These are phyloP conservation scores for Euura lappo DNA, from an alignment of 1,140 invertebrate genomes.

Conservation along the genomic window DNA sequence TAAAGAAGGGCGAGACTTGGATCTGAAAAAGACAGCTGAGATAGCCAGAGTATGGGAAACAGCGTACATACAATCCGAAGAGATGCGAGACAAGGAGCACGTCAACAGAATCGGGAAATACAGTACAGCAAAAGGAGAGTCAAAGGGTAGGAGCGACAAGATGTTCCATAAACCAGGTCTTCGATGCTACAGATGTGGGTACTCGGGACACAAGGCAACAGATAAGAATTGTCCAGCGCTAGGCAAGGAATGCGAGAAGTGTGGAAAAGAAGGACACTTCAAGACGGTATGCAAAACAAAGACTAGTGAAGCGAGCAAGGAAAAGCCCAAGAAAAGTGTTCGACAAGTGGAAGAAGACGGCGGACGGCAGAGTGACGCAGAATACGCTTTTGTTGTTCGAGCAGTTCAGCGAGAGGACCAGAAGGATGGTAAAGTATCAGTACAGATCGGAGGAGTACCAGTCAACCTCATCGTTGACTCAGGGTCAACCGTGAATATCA, in stretches of 20 bases:
- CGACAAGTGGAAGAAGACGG: constrained; percentile 11
- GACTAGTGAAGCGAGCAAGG: neutral
- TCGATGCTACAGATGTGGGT: neutral
- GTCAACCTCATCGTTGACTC: constrained; percentile 6
- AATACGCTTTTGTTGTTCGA: neutral
- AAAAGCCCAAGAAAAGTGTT: constrained; percentile 9
- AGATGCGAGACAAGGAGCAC: constrained; percentile 14
- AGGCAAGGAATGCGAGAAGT: constrained; percentile 19
- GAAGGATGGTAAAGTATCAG: neutral
- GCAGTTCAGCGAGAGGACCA: neutral
- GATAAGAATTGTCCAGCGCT: neutral
- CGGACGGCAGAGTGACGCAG: neutral
- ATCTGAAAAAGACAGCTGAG: constrained; percentile 11
- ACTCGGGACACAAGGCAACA: neutral
- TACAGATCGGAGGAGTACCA: neutral
- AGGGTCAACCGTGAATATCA: constrained; percentile 4
- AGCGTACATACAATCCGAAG: constrained; percentile 15
- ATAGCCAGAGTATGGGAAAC: constrained; percentile 17
- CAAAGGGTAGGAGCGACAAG: constrained; percentile 1
- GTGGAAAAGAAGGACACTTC: constrained; percentile 24
- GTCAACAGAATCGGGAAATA: constrained; percentile 6
- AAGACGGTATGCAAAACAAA: constrained; percentile 17
- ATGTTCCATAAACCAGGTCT: neutral
- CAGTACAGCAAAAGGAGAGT: neutral
- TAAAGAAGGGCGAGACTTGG: constrained; percentile 31